Base-by-base conservation (phyloP, 2,888 invertebrate genomes). In the Folsomia candida region DNA sequence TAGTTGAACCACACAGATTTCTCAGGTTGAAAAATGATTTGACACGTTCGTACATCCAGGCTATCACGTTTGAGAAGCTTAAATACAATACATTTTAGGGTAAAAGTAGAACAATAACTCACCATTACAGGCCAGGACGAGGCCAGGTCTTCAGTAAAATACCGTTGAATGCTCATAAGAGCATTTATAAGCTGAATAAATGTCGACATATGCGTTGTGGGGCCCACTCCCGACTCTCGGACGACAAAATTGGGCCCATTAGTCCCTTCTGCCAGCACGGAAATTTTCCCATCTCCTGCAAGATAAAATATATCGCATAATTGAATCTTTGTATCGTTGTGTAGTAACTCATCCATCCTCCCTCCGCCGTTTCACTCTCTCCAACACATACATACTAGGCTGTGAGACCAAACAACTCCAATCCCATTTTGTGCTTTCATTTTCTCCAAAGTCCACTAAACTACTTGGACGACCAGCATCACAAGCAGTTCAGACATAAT, bases 121-220 rank as follows among this genome's bases (percentile, higher is more conserved):
- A 79, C 79, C 78, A 78, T 75, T 67, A 77, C 75, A 58, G 79
- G 79, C 79, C 79, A 79, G 60, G 67, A 70, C 64, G 73, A 59
- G 54, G 79, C 76, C 9, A 79, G 75, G 67, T 78, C 78, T 62
- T 79, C 77, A 1, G 79, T 79, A 64, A 78, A 79, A 71, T 75
- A 79, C 72, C 74, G 78, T 65, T 79, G 79, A 71, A 79, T 76
- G 25, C 74, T 77, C 78, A 78, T 79, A 54, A 79, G 77, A 54
- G 79, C 79, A 67, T 79, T 79, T 71, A 79, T 79, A 57, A 79
- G 76, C 66, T 78, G 78, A 14, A 79, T 75, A 60, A 76, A 79
- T 54, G 77, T 78, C 69, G 75, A 73, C 76, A 79, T 76, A 68
- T 79, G 79, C 51, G 79, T 79, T 20, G 74, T 78, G 20, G 77